Evolutionary conservation across 2,113 vertebrate genomes (phyloP), one percentile per base, ranked within the genome.

Genomic region (Morone chrysops): DNA sequence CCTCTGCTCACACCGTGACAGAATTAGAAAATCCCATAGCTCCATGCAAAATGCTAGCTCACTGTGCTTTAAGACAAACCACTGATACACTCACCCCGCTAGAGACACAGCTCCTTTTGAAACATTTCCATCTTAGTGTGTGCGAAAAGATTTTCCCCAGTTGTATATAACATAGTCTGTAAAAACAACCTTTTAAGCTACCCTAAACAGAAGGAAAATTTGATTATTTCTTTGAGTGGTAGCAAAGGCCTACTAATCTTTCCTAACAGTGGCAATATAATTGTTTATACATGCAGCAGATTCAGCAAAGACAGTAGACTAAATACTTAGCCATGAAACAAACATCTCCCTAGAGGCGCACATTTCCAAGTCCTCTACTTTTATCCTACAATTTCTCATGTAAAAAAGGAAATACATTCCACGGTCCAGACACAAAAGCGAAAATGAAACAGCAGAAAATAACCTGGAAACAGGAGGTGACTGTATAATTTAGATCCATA

Each of bases 1-100:
- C 59, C 61, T 80, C 50, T 36, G 61, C 78, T 81, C 57, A 66
- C 65, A 70, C 65, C 50, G 6, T 66, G 84, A 77, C 76, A 74
- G 56, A 72, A 82, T 88, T 89, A 89, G 83, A 89, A 83, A 85
- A 86, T 81, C 85, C 79, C 78, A 73, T 65, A 70, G 81, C 81
- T 72, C 41, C 59, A 36, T n/a, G 56, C 40, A 78, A 31, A 82
- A 45, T 53, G 82, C 79, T 81, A 66, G 51, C 73, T 81, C 67
- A 81, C 70, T 61, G 47, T 56, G 57, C 68, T 78, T 73, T 43
- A 84, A 78, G 11, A 80, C 67, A 69, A 85, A 85, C 50, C 68
- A 60, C 31, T 60, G 13, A 79, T 41, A 56, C n/a, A 57, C 54
- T 70, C 11, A 13, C 20, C 36, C 66, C 13, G 13, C 22, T 13